Conservation (phyloP, 2,888 invertebrate species). For the Leptogaster cylindrica region DNA sequence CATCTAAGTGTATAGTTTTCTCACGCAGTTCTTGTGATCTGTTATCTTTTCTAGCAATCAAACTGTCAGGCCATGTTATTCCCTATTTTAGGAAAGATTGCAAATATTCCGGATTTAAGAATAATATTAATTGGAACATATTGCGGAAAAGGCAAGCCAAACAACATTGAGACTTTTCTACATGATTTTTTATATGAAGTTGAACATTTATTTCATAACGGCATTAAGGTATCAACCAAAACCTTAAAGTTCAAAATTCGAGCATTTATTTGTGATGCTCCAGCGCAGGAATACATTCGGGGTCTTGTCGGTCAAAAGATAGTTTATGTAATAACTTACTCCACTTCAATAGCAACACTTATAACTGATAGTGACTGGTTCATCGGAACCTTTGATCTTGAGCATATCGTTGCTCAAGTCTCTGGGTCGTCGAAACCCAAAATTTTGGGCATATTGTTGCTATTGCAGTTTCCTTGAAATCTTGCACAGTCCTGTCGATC, state of each 20-base stretch:
- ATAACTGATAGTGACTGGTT: constrained; percentile 11
- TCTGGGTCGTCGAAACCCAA: neutral
- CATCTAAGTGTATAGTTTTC: too few species aligned
- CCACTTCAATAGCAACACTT: neutral
- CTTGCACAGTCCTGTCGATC: too few species aligned
- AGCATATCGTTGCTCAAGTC: too few species aligned
- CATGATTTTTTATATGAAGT: constrained; percentile 15
- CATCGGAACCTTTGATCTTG: too few species aligned
- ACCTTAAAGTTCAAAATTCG: neutral
- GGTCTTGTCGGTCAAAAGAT: neutral
- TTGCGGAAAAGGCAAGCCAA: neutral
- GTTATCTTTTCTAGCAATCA: too few species aligned
- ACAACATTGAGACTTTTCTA: neutral
- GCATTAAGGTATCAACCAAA: neutral
- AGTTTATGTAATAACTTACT: neutral
- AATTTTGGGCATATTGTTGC: too few species aligned
- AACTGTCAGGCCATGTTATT: too few species aligned
- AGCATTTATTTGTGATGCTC: constrained; percentile 8
- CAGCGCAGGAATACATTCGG: constrained; percentile 3
- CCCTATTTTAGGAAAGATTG: constrained; percentile 15
- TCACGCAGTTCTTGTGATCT: too few species aligned
- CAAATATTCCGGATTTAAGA: neutral
- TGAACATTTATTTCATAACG: neutral
- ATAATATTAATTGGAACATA: neutral
- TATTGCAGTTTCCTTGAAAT: too few species aligned